Conservation (phyloP, 1,140 invertebrate genomes). For the Acyrthosiphon pisum region DNA sequence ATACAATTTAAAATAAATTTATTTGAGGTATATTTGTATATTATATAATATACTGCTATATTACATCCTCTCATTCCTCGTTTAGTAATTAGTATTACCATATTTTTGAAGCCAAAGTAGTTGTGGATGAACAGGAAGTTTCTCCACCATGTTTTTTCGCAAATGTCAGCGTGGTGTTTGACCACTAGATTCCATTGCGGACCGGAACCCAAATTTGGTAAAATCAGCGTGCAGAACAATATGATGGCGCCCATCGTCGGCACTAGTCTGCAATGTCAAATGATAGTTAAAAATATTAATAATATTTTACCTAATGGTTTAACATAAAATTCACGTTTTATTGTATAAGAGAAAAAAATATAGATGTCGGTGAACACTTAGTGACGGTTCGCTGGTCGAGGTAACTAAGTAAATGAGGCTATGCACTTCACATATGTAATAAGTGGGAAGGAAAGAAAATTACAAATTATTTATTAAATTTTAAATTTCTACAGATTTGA, state of each 20-base stretch:
- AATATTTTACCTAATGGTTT: background rate
- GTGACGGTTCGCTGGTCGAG: background rate
- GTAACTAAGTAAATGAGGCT: background rate
- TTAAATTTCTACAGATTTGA: too few relatives aligned
- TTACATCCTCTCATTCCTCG: too few relatives aligned
- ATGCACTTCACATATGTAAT: background rate
- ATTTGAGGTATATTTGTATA: too few relatives aligned
- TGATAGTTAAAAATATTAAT: background rate
- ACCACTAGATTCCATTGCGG: constrained; percentile 72
- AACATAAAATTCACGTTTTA: background rate
- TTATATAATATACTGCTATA: too few relatives aligned
- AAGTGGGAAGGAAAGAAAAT: background rate
- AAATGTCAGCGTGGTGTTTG: constrained; percentile 69
- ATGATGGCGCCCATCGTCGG: constrained; percentile 70
- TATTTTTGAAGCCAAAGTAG: constrained; percentile 74
- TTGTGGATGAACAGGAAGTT: constrained; percentile 76
- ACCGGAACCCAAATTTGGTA: constrained; percentile 69
- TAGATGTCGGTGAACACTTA: background rate
- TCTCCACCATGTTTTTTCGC: constrained; percentile 73
- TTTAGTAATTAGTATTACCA: constrained; percentile 68
- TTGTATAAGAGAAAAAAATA: background rate
- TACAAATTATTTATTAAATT: background rate
- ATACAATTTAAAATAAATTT: too few relatives aligned
- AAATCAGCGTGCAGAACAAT: constrained; percentile 71
- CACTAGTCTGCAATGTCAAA: constrained; percentile 65